A percentile compares a stretch with the other conserved stretches of the same genome.
phyloP scores from a whole-genome alignment of 1,140 invertebrate species.

The Ericerus pela region DNA sequence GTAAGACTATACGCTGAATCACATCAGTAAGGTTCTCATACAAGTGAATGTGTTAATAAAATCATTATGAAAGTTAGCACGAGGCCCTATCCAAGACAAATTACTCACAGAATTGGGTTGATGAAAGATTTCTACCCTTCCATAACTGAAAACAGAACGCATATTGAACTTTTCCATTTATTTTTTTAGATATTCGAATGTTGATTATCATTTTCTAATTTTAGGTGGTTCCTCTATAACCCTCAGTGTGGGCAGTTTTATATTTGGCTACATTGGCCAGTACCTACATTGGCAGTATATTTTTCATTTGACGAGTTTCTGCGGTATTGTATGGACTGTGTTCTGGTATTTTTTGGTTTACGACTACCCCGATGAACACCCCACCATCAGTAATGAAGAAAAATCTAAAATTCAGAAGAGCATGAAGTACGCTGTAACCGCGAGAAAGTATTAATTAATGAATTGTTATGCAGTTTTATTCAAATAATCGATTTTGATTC shows the following conservation, averaged over 20 bases:
- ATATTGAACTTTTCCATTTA: no score
- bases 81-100: no score
- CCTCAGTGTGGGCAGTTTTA: slow-evolving; percentile 47
- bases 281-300: slow-evolving; percentile 54
- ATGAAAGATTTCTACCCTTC: no score
- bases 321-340: slow-evolving; percentile 57
- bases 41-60: no score
- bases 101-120: no score
- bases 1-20: no score
- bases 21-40: no score
- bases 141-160: no score
- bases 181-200: not conserved
- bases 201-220: not conserved
- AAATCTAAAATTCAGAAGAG: slow-evolving; percentile 3
- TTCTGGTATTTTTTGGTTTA: slow-evolving; percentile 2
- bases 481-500: not conserved
- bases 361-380: slow-evolving; percentile 7
- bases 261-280: slow-evolving; percentile 48
- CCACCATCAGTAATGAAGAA: slow-evolving; percentile 12
- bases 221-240: slow-evolving; percentile 39
- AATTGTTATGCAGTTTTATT: not conserved
- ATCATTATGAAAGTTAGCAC: no score
- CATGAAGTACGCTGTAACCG: not conserved
- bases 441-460: not conserved
- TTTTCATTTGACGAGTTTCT: slow-evolving; percentile 50